Conservation (phyloP, 2,797 vertebrate genomes). For the Leucoraja ocellata region DNA sequence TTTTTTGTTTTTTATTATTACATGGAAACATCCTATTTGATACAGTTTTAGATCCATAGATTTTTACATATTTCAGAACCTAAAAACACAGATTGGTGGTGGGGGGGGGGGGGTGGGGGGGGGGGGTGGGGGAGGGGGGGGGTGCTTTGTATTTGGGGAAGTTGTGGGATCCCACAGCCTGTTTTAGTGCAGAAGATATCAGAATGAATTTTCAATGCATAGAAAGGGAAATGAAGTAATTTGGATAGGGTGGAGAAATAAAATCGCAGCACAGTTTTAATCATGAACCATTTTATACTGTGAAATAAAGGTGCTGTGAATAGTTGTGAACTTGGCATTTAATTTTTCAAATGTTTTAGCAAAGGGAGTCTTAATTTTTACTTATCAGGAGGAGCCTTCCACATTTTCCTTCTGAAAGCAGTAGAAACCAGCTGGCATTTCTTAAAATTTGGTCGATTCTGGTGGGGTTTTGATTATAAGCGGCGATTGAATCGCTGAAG, state of each 20-base stretch:
- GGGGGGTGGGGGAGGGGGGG: too few relatives aligned
- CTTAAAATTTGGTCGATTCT: neutral
- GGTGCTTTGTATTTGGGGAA: neutral
- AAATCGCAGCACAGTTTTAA: slow-evolving; percentile 16
- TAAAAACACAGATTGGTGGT: too few relatives aligned
- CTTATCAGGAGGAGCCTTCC: neutral
- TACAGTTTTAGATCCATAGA: slow-evolving; percentile 33
- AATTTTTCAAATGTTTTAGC: neutral
- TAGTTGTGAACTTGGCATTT: slow-evolving; percentile 16
- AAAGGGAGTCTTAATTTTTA: neutral
- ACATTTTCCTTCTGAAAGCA: slow-evolving; percentile 15
- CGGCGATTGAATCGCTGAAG: neutral
- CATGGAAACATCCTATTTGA: slow-evolving; percentile 28
- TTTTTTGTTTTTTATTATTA: neutral
- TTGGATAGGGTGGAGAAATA: slow-evolving; percentile 8
- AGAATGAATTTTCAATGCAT: neutral
- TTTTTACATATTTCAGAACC: slow-evolving; percentile 35
- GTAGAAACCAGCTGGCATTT: neutral
- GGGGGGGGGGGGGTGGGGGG: too few relatives aligned
- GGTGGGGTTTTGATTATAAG: neutral
- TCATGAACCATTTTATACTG: slow-evolving; percentile 39
- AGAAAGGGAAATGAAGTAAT: neutral
- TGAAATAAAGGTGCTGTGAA: slow-evolving; percentile 36
- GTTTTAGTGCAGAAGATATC: neutral
- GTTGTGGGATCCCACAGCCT: neutral